A percentile compares a stretch with the other conserved stretches of the same genome.
Conservation (phyloP, 2,888 invertebrate species). For the Trachelus troglodyta region DNA sequence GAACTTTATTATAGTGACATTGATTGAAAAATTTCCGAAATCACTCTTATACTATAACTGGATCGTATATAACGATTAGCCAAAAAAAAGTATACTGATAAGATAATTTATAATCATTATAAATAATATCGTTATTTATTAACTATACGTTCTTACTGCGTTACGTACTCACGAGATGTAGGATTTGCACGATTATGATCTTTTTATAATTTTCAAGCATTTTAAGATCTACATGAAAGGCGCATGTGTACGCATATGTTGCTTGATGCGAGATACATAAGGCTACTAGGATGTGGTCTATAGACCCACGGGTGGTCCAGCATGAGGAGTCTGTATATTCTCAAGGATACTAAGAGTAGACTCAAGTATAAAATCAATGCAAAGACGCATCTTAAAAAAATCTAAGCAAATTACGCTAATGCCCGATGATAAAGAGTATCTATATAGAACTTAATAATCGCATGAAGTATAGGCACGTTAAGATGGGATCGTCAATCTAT, state of each 20-base stretch:
- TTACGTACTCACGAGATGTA: too few relatives aligned
- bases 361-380: background rate
- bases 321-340: background rate
- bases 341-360: background rate
- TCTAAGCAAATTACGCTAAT: background rate
- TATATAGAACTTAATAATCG: background rate
- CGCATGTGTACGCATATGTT: background rate
- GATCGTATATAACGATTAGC: background rate
- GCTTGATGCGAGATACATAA: background rate
- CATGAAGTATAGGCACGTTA: background rate
- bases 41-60: background rate
- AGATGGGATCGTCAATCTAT: background rate
- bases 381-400: background rate
- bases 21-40: background rate
- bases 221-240: too few relatives aligned
- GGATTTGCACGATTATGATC: too few relatives aligned
- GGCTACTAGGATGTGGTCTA: conserved; percentile 17
- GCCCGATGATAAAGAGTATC: background rate
- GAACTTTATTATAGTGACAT: too few relatives aligned
- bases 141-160: too few relatives aligned
- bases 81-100: too few relatives aligned
- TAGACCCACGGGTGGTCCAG: conserved; percentile 29
- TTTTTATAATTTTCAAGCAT: too few relatives aligned
- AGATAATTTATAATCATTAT: too few relatives aligned
- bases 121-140: too few relatives aligned